A percentile compares a stretch with the other conserved stretches of the same genome.
These are phyloP conservation scores for Toxotes chatareus DNA, from an alignment of 2,113 vertebrate species.

Conservation along the genomic window DNA sequence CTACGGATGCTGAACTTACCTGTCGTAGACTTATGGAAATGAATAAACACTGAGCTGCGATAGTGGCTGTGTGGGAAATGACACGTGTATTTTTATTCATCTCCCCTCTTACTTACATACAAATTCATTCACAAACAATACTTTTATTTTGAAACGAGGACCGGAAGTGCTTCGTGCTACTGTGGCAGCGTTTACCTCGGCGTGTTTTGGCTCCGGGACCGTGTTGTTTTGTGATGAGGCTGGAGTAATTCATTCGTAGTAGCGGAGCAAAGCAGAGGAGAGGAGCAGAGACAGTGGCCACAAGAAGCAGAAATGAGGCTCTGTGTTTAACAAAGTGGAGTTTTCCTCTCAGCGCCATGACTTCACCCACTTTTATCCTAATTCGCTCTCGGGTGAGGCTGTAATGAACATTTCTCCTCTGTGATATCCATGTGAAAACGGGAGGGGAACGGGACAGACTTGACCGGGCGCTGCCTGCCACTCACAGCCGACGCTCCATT, in stretches of 20 bases:
- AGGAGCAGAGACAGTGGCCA: not conserved
- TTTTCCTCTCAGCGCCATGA: not conserved
- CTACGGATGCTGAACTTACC: not conserved
- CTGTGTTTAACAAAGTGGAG: slow-evolving; percentile 14
- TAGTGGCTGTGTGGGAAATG: not conserved
- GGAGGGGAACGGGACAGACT: not conserved
- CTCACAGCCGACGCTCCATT: slow-evolving; percentile 55
- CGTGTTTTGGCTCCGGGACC: slow-evolving; percentile 28
- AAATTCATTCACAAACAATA: too few species aligned
- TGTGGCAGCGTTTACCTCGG: not conserved
- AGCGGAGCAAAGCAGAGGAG: slow-evolving; percentile 17
- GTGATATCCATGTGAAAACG: not conserved
- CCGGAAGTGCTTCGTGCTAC: rapidly evolving
- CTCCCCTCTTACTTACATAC: too few species aligned
- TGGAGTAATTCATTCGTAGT: slow-evolving; percentile 49
- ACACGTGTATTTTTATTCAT: not conserved
- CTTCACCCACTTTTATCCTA: not conserved
- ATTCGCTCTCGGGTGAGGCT: not conserved
- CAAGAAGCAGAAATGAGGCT: not conserved
- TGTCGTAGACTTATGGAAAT: not conserved
- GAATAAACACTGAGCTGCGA: not conserved
- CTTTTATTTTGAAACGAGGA: slow-evolving; percentile 40
- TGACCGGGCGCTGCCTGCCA: slow-evolving; percentile 35
- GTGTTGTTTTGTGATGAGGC: slow-evolving; percentile 41
- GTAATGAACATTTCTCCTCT: not conserved